A percentile compares a stretch with the other conserved stretches of the same genome.
Evolutionary conservation across 1,140 invertebrate genomes (phyloP).

Genomic region (Drosophila pseudoobscura): DNA sequence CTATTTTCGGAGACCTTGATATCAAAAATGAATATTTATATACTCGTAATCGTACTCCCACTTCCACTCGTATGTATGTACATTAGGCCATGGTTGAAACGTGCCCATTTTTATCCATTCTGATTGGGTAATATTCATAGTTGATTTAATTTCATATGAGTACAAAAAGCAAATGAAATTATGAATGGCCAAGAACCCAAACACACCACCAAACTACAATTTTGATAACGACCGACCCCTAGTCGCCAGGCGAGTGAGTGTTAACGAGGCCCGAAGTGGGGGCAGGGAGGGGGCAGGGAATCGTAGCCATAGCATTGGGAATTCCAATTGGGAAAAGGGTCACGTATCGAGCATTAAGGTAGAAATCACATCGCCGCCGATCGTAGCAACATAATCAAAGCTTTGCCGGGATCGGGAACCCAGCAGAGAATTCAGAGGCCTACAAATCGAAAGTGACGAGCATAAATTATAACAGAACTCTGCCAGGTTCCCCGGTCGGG

Average conservation of each 20-base stretch:
- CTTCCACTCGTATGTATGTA: too few relatives aligned
- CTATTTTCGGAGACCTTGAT: constrained; percentile 8
- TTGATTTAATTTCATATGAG: constrained; percentile 38
- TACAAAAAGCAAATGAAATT: constrained; percentile 59
- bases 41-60: too few relatives aligned
- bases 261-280: constrained; percentile 41
- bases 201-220: constrained; percentile 11
- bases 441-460: constrained; percentile 64
- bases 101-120: constrained; percentile 11
- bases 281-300: constrained; percentile 16
- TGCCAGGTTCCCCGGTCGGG: constrained; percentile 5
- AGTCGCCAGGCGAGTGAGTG: constrained; percentile 27
- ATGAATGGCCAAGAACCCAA: constrained; percentile 73
- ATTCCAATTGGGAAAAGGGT: constrained; percentile 60
- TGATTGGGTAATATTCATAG: constrained; percentile 37
- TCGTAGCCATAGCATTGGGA: constrained; percentile 57
- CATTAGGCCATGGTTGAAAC: constrained; percentile 10
- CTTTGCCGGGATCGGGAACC: constrained; percentile 52
- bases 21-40: constrained; percentile 18
- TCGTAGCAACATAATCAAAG: constrained; percentile 68
- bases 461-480: constrained; percentile 62
- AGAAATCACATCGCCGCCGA: constrained; percentile 45
- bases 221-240: constrained; percentile 10
- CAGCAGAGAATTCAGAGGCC: constrained; percentile 3
- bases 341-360: constrained; percentile 67